Evolutionary conservation across 2,888 invertebrate genomes (phyloP).

Genomic region (Syritta pipiens): DNA sequence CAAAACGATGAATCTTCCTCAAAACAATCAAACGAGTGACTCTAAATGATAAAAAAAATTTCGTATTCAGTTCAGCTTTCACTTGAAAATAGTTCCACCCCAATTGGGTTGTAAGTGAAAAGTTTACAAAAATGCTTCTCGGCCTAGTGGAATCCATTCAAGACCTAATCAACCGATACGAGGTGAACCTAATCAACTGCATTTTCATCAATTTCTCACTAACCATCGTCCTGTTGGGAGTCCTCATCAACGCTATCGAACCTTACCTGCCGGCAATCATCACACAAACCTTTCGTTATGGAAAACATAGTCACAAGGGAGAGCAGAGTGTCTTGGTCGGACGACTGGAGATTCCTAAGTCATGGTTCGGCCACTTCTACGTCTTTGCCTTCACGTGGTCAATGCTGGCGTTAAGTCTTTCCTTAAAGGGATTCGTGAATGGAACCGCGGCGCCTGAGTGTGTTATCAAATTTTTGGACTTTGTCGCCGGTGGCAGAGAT

Average conservation of each 20-base stretch:
- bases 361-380: constrained; percentile 91
- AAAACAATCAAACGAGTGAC: constrained; percentile 10
- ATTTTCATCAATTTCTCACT: constrained; percentile 75
- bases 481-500: constrained; percentile 78
- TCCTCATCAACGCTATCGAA: constrained; percentile 81
- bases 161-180: constrained; percentile 69
- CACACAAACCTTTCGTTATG: constrained; percentile 85
- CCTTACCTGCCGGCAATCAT: constrained; percentile 84
- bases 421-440: constrained; percentile 77
- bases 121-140: constrained; percentile 22
- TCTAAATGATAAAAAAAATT: constrained; percentile 4
- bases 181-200: constrained; percentile 74
- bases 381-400: constrained; percentile 84
- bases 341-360: constrained; percentile 86
- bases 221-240: constrained; percentile 81
- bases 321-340: constrained; percentile 76
- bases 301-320: constrained; percentile 84
- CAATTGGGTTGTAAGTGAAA: constrained; percentile 3
- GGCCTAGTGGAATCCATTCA: constrained; percentile 19
- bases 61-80: constrained; percentile 16
- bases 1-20: too few species aligned
- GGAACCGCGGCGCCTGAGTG: constrained; percentile 80
- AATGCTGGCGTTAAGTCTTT: constrained; percentile 72
- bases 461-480: constrained; percentile 75
- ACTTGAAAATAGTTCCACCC: neutral